These are phyloP conservation scores for Caerostris extrusa DNA, from an alignment of 1,140 invertebrate genomes.

Conservation along the genomic window DNA sequence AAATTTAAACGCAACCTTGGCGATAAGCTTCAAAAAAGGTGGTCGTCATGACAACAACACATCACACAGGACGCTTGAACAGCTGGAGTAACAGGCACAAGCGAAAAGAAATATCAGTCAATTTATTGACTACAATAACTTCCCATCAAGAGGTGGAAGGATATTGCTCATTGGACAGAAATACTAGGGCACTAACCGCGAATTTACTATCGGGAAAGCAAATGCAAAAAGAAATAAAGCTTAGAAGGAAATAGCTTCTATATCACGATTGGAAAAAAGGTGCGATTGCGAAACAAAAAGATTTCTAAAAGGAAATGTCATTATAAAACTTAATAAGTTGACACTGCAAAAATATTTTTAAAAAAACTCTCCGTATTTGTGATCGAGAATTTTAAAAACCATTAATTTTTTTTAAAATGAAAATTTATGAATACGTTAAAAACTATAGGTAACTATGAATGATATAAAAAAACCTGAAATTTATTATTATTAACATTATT, in stretches of 20 bases:
- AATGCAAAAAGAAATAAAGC: neutral
- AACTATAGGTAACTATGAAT: too few relatives aligned
- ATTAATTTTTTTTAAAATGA: too few relatives aligned
- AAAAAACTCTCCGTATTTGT: too few relatives aligned
- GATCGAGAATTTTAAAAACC: too few relatives aligned
- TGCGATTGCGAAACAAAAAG: neutral
- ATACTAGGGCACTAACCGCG: conserved; percentile 29
- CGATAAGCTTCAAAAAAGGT: neutral
- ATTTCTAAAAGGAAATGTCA: too few relatives aligned
- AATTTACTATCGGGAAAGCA: conserved; percentile 58
- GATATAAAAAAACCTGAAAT: too few relatives aligned
- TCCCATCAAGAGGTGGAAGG: conserved; percentile 42
- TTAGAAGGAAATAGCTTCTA: neutral
- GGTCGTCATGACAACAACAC: conserved; percentile 34
- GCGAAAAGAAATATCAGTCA: conserved; percentile 41
- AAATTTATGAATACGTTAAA: too few relatives aligned
- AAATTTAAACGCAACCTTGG: neutral
- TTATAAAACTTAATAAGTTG: too few relatives aligned
- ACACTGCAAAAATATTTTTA: too few relatives aligned
- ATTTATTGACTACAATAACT: conserved; percentile 67
- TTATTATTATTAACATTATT: too few relatives aligned
- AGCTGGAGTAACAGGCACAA: conserved; percentile 8
- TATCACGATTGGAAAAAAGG: neutral
- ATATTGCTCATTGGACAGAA: conserved; percentile 63
- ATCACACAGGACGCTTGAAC: neutral